Percentiles rank a stretch among this genome's conserved stretches.
phyloP scores from a whole-genome alignment of 2,113 vertebrate genomes.

The Hemiscyllium ocellatum region DNA sequence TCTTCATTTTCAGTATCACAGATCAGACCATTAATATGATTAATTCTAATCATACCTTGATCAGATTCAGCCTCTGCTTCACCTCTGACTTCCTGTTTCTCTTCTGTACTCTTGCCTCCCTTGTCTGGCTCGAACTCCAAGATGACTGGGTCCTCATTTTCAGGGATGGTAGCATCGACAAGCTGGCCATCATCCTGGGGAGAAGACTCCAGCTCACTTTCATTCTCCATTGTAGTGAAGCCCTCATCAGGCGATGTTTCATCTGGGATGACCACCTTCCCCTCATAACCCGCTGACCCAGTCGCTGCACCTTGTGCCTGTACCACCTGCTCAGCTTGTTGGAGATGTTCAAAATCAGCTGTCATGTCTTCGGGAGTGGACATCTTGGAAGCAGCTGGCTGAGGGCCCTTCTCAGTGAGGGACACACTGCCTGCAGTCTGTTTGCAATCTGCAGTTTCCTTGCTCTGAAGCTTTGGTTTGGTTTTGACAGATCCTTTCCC shows the following conservation, averaged over 20 bases:
- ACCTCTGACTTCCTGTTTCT: neutral
- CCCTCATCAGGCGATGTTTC: constrained; percentile 41
- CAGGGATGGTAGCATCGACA: neutral
- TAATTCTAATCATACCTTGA: neutral
- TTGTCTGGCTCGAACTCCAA: neutral
- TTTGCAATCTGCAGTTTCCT: neutral
- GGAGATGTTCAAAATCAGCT: constrained; percentile 47
- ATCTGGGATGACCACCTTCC: constrained; percentile 41
- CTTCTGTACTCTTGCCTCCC: neutral
- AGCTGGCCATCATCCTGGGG: neutral
- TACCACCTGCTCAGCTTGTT: neutral
- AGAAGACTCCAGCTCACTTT: constrained; percentile 43
- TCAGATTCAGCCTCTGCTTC: neutral
- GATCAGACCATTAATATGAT: constrained; percentile 22
- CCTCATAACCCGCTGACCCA: constrained; percentile 24
- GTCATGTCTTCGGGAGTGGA: constrained; percentile 55
- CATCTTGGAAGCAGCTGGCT: constrained; percentile 47
- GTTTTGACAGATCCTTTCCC: neutral
- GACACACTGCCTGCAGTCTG: neutral
- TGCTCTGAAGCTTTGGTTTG: neutral
- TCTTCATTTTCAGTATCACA: accelerated
- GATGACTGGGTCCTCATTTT: constrained; percentile 36
- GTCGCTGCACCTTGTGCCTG: neutral
- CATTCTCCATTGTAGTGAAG: constrained; percentile 43
- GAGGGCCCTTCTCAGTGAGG: constrained; percentile 37